phyloP scores from a whole-genome alignment of 2,888 invertebrate species.

The Metallyticus violacea region DNA sequence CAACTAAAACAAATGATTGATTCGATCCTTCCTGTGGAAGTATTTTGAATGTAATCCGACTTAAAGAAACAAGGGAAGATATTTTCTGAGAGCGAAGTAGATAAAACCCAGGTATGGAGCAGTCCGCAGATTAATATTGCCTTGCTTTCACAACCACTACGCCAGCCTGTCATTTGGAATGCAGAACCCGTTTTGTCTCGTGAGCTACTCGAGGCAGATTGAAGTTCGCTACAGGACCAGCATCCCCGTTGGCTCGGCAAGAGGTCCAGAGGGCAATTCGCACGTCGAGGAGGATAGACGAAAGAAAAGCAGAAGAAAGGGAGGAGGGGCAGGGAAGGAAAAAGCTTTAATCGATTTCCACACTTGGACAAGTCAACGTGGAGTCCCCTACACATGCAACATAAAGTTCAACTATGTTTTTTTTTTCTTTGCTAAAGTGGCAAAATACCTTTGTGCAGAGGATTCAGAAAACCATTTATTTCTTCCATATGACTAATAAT shows the following conservation, averaged over 20 bases:
- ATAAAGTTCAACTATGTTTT: neutral
- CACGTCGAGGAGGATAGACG: neutral
- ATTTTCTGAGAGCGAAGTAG: no score
- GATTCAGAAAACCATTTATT: no score
- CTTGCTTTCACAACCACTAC: neutral
- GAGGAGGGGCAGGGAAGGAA: neutral
- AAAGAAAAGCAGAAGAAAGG: neutral
- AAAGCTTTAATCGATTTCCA: neutral
- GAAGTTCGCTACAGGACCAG: neutral
- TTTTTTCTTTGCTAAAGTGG: no score
- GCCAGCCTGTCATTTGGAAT: neutral
- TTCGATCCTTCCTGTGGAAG: no score
- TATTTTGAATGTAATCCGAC: no score
- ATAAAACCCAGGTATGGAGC: neutral
- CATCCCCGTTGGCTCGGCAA: neutral
- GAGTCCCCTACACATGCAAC: neutral
- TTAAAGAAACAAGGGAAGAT: no score
- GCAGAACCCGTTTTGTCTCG: neutral
- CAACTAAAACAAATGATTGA: no score
- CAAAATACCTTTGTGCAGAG: neutral
- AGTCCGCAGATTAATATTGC: neutral
- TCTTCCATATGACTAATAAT: no score
- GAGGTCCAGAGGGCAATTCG: neutral
- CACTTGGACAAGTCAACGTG: neutral
- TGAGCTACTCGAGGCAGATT: neutral